Evolutionary conservation across 2,113 vertebrate species (phyloP).

Genomic region (Pitta sordida): DNA sequence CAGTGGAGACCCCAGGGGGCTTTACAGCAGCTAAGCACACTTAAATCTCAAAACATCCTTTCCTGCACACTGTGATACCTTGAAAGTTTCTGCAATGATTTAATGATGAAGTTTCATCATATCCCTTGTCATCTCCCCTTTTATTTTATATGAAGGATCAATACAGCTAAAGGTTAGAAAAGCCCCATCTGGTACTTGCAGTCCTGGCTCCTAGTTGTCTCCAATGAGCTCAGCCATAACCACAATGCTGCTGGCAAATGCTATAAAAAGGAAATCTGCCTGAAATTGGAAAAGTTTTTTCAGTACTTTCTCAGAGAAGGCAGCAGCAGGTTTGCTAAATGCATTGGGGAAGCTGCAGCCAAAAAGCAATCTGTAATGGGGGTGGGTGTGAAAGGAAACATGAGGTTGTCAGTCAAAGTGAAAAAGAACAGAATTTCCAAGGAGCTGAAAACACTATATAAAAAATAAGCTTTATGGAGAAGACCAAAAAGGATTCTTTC

Average conservation of each 20-base stretch:
- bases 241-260: not conserved
- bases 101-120: not conserved
- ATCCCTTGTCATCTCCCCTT: not conserved
- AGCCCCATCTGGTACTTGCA: not conserved
- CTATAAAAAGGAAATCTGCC: conserved; percentile 25
- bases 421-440: conserved; percentile 2
- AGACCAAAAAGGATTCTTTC: not conserved
- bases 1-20: not conserved
- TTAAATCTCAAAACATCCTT: not conserved
- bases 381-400: conserved; percentile 49
- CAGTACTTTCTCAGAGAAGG: not conserved
- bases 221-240: not conserved
- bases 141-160: not conserved
- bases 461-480: not conserved
- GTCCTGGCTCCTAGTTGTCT: not conserved
- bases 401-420: conserved; percentile 33
- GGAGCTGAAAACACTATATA: not conserved
- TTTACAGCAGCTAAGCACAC: not conserved
- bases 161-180: conserved; percentile 12
- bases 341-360: not conserved
- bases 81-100: not conserved
- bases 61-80: not conserved
- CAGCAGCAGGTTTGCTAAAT: not conserved
- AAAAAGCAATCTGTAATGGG: conserved; percentile 4
- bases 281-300: not conserved